These are phyloP conservation scores for Saccostrea cuccullata DNA, from an alignment of 1,140 invertebrate genomes.

Conservation along the genomic window DNA sequence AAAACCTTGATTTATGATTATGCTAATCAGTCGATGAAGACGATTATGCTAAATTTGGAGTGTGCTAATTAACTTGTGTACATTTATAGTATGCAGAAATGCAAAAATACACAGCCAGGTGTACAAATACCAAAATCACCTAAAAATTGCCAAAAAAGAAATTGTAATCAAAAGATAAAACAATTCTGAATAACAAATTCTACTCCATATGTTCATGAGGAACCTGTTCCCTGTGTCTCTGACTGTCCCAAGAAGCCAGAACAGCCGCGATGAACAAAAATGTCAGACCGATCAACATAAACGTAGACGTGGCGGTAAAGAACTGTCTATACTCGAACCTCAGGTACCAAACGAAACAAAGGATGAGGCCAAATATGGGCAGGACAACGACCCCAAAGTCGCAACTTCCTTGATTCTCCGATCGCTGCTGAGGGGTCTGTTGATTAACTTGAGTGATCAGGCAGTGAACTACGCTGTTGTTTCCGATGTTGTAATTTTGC, in stretches of 20 bases:
- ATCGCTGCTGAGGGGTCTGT: conserved; percentile 40
- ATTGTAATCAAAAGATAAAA: too few relatives aligned
- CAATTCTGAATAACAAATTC: conserved; percentile 44
- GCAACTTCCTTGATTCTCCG: conserved; percentile 55
- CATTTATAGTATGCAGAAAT: background rate
- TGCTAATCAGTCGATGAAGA: too few relatives aligned
- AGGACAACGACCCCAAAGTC: conserved; percentile 74
- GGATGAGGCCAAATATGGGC: conserved; percentile 80
- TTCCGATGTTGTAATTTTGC: conserved; percentile 87
- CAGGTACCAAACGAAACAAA: conserved; percentile 83
- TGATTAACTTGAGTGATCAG: conserved; percentile 81
- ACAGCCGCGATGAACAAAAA: conserved; percentile 81
- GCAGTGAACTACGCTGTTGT: conserved; percentile 93
- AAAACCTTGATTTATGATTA: too few relatives aligned
- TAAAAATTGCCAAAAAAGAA: too few relatives aligned
- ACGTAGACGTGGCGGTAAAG: conserved; percentile 83
- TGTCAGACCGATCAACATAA: conserved; percentile 82
- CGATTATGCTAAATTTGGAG: too few relatives aligned
- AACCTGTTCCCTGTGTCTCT: conserved; percentile 44
- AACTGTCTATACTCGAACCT: conserved; percentile 83
- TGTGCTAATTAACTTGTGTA: background rate
- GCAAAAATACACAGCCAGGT: background rate
- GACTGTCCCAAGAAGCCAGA: conserved; percentile 59
- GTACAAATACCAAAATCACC: background rate
- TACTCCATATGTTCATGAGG: conserved; percentile 61